Percentiles rank a stretch among this genome's conserved stretches.
These are phyloP conservation scores for Oryzias javanicus DNA, from an alignment of 2,113 vertebrate genomes.

Conservation along the genomic window DNA sequence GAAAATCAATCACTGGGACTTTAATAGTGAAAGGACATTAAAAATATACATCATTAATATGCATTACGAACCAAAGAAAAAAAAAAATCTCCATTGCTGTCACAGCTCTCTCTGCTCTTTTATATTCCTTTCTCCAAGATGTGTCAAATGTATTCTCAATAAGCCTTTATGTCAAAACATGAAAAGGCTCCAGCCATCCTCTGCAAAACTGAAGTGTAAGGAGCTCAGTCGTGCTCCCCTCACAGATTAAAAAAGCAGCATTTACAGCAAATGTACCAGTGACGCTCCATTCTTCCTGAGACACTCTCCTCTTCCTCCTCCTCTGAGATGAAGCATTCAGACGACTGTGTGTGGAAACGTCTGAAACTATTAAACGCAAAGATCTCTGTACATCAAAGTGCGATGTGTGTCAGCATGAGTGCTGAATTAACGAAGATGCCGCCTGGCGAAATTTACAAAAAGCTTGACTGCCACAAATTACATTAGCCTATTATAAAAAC, in stretches of 20 bases:
- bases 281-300: constrained; percentile 25
- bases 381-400: constrained; percentile 9
- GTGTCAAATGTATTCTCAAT: constrained; percentile 4
- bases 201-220: constrained; percentile 12
- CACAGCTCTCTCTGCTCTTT: constrained; percentile 17
- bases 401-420: background rate
- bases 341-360: background rate
- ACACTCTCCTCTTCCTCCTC: constrained; percentile 20
- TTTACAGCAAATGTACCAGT: constrained; percentile 34
- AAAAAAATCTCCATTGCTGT: constrained; percentile 15
- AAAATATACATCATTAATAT: constrained; percentile 32
- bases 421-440: constrained; percentile 10
- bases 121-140: constrained; percentile 5
- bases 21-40: constrained; percentile 48
- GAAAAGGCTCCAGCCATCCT: constrained; percentile 24
- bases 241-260: constrained; percentile 34
- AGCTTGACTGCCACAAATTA: constrained; percentile 8
- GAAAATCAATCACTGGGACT: constrained; percentile 11
- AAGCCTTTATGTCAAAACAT: background rate
- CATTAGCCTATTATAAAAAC: constrained; percentile 27
- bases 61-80: constrained; percentile 23
- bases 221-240: constrained; percentile 8
- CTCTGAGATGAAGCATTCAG: constrained; percentile 24
- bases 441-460: constrained; percentile 9
- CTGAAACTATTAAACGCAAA: constrained; percentile 3